Conservation (phyloP, 2,888 invertebrate genomes). For the Steinernema carpocapsae region DNA sequence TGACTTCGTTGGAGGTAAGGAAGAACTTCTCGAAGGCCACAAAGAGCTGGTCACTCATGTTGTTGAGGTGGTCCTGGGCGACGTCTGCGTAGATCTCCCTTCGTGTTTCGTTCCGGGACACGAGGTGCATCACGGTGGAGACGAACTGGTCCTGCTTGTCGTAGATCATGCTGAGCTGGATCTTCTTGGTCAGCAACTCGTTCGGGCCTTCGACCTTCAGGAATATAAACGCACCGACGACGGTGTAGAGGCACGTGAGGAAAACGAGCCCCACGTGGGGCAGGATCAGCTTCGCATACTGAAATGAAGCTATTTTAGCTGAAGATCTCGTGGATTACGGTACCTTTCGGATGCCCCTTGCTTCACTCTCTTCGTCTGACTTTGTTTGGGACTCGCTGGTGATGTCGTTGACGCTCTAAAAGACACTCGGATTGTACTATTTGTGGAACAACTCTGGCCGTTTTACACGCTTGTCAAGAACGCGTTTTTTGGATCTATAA, state of each 20-base stretch:
- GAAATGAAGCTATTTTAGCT: slow-evolving; percentile 8
- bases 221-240: slow-evolving; percentile 67
- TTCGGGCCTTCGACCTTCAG: slow-evolving; percentile 67
- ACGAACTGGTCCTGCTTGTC: slow-evolving; percentile 61
- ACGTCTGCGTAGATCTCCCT: slow-evolving; percentile 45
- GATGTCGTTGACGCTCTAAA: slow-evolving; percentile 55
- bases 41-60: slow-evolving; percentile 68
- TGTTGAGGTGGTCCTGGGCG: slow-evolving; percentile 60
- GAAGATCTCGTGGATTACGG: background rate
- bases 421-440: background rate
- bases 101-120: slow-evolving; percentile 45
- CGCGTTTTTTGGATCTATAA: slow-evolving; percentile 7
- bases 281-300: slow-evolving; percentile 68
- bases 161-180: slow-evolving; percentile 60
- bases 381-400: slow-evolving; percentile 54
- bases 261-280: slow-evolving; percentile 69
- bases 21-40: slow-evolving; percentile 68
- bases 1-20: slow-evolving; percentile 66
- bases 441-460: background rate
- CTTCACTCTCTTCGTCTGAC: slow-evolving; percentile 56
- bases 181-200: slow-evolving; percentile 57
- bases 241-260: slow-evolving; percentile 66
- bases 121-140: slow-evolving; percentile 47
- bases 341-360: slow-evolving; percentile 58
- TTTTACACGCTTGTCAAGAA: background rate